Base-by-base conservation (phyloP, 2,888 invertebrate species). In the Apamea epomidion region DNA sequence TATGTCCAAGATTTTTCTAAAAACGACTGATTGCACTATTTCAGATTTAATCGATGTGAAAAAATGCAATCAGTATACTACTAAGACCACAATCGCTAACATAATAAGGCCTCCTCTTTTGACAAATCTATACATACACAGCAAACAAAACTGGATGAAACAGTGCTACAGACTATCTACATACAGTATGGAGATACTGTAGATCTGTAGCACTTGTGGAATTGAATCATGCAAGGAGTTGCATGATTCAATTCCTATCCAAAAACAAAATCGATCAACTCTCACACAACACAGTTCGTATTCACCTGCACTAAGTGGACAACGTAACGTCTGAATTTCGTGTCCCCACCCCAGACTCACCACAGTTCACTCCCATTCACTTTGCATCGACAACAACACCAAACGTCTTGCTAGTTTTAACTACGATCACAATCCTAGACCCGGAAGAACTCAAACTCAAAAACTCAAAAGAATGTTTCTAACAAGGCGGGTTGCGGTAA, bases 401-500 rank as follows among this genome's bases (percentile, higher is more conserved):
- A 72, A 76, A 58, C 29, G 32, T 69, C 65, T 68, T 45, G 60
- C 73, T 69, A 69, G 76, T 81, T 80, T 65, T 72, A 83, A 78
- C 82, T 80, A 80, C 68, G 69, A 75, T 78, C 78, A 74, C 48
- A 83, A 79, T 74, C n/a, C 75, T n/a, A 48, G 60, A 74, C 62
- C n/a, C 62, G 16, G 25, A 37, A 78, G 42, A 87, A 77, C 67
- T 83, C 79, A 32, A 78, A 54, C 51, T 54, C 51, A 54, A 54
- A 78, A 83, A 81, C 65, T 86, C 80, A 75, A 79, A 84, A 84
- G 80, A 84, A 83, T 84, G 29, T 77, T 77, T 80, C 78, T 89
- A 88, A 89, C 88, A 84, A 89, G 86, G 72, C 73, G 68, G 76
- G 76, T n/a, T 89, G 82, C 82, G 87, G 80, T 79, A 67, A 72